Conservation (phyloP, 2,888 invertebrate species). For the Andrena chrysosceles region DNA sequence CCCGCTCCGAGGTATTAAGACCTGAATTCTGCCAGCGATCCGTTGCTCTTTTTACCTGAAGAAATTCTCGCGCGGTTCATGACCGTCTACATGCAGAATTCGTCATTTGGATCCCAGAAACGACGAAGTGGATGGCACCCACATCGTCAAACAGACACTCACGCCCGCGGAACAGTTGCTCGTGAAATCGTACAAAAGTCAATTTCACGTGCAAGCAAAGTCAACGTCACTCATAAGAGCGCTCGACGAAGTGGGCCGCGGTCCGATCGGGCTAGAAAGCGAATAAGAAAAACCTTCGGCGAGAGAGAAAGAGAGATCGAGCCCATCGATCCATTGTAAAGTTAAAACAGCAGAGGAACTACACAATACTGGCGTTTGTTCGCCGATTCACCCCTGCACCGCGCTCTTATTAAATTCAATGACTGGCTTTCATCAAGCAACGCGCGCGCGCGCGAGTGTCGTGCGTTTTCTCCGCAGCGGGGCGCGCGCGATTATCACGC, state of each 20-base stretch:
- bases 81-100: neutral
- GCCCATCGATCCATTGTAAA: constrained; percentile 14
- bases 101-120: neutral
- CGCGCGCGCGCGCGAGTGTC: constrained; percentile 20
- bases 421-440: constrained; percentile 65
- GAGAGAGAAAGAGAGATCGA: constrained; percentile 1
- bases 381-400: constrained; percentile 27
- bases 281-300: constrained; percentile 18
- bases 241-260: constrained; percentile 6
- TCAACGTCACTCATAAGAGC: constrained; percentile 16
- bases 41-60: neutral
- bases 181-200: neutral
- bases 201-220: constrained; percentile 5
- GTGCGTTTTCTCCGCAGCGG: constrained; percentile 68
- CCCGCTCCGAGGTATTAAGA: constrained; percentile 43
- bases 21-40: constrained; percentile 16
- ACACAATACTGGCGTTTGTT: constrained; percentile 60
- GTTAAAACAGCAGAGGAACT: constrained; percentile 24
- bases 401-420: constrained; percentile 67
- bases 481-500: constrained; percentile 56
- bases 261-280: constrained; percentile 46
- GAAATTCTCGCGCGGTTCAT: neutral
- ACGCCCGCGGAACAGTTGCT: neutral
- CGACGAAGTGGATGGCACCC: neutral
- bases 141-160: neutral